phyloP scores from a whole-genome alignment of 1,140 invertebrate species.

The Drosophila repletoides region DNA sequence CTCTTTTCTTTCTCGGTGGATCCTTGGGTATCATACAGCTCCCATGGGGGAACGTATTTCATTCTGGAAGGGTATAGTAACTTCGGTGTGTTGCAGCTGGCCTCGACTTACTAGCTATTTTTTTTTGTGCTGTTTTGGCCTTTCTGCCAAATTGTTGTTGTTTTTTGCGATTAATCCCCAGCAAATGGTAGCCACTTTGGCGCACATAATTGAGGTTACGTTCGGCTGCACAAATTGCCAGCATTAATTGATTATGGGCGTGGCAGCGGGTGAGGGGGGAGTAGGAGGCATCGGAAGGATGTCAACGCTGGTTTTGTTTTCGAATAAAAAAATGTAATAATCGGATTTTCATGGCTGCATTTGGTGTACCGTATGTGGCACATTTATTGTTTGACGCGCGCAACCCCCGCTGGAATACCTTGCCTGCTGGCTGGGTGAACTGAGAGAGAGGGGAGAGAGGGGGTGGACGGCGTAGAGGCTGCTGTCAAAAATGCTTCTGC shows the following conservation, averaged over 20 bases:
- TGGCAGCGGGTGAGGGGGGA: background rate
- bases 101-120: background rate
- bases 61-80: too few relatives aligned
- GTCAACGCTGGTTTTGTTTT: constrained; percentile 7
- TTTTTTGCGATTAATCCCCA: constrained; percentile 71
- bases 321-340: constrained; percentile 60
- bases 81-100: background rate
- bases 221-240: constrained; percentile 76
- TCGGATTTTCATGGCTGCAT: constrained; percentile 71
- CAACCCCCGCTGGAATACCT: constrained; percentile 3
- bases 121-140: constrained; percentile 35
- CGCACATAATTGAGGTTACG: constrained; percentile 80
- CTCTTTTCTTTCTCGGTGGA: too few relatives aligned
- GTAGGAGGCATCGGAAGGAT: constrained; percentile 3
- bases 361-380: constrained; percentile 57
- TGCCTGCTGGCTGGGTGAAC: too few relatives aligned
- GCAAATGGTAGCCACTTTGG: constrained; percentile 67
- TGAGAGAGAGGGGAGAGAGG: too few relatives aligned
- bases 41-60: constrained; percentile 21
- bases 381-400: constrained; percentile 59
- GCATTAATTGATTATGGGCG: constrained; percentile 73
- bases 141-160: constrained; percentile 64
- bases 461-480: background rate
- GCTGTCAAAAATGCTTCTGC: constrained; percentile 29
- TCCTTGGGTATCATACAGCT: too few relatives aligned